A percentile compares a stretch with the other conserved stretches of the same genome.
phyloP scores from a whole-genome alignment of 2,797 vertebrate species.

The Holocentrus rufus region DNA sequence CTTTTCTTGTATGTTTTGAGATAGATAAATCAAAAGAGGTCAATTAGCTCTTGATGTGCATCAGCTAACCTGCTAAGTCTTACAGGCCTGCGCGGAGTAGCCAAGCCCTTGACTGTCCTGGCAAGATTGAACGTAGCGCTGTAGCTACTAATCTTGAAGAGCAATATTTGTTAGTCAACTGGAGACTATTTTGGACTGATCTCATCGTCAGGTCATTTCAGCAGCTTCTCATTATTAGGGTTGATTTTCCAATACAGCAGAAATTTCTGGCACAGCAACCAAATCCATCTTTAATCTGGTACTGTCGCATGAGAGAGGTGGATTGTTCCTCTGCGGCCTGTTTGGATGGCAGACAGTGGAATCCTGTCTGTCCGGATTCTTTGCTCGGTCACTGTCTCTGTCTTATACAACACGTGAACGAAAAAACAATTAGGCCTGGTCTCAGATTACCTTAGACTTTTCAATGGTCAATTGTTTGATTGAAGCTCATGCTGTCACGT shows the following conservation, averaged over 20 bases:
- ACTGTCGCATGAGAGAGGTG: conserved; percentile 27
- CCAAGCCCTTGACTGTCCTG: conserved; percentile 31
- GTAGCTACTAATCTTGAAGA: conserved; percentile 44
- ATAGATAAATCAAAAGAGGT: conserved; percentile 49
- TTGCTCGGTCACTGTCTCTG: conserved; percentile 27
- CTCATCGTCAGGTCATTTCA: conserved; percentile 67
- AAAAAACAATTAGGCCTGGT: neutral
- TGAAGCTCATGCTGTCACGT: neutral
- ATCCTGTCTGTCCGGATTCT: conserved; percentile 63
- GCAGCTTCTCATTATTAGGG: conserved; percentile 74
- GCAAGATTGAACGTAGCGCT: conserved; percentile 42
- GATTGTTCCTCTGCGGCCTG: conserved; percentile 37
- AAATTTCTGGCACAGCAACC: conserved; percentile 64
- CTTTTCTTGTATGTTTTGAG: conserved; percentile 49
- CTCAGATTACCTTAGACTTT: conserved; percentile 6
- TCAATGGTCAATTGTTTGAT: conserved; percentile 10
- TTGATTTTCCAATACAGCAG: conserved; percentile 61
- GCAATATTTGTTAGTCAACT: conserved; percentile 47
- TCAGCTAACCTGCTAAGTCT: conserved; percentile 35
- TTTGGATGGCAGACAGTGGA: conserved; percentile 39
- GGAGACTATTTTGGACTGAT: conserved; percentile 36
- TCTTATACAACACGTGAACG: neutral
- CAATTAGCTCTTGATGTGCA: conserved; percentile 25
- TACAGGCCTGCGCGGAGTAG: conserved; percentile 39
- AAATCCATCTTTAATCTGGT: conserved; percentile 56